phyloP scores from a whole-genome alignment of 2,888 invertebrate species.

The Eledona agricola region DNA sequence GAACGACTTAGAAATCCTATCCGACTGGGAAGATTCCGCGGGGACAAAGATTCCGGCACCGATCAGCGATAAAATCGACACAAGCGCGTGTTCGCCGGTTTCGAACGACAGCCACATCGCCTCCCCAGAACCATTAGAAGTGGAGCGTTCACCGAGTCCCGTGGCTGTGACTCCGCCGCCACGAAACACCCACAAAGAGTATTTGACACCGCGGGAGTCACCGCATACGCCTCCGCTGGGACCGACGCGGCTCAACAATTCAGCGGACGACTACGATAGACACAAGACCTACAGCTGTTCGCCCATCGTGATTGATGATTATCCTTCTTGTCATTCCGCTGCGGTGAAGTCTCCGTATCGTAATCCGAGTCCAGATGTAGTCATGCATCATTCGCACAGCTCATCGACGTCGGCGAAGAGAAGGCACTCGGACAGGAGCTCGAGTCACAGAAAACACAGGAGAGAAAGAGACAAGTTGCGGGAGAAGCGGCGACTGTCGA shows the following conservation, averaged over 20 bases:
- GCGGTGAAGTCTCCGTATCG: slow-evolving; percentile 55
- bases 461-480: slow-evolving; percentile 63
- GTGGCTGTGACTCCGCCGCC: slow-evolving; percentile 64
- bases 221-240: slow-evolving; percentile 73
- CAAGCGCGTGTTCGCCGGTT: slow-evolving; percentile 60
- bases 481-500: slow-evolving; percentile 65
- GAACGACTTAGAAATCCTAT: slow-evolving; percentile 50
- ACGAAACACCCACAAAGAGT: slow-evolving; percentile 47
- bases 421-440: slow-evolving; percentile 49
- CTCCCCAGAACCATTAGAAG: slow-evolving; percentile 56
- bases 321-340: slow-evolving; percentile 26
- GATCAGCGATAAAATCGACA: slow-evolving; percentile 51
- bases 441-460: slow-evolving; percentile 60
- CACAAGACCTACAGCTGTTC: slow-evolving; percentile 46
- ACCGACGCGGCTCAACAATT: slow-evolving; percentile 16
- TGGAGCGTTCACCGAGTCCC: slow-evolving; percentile 37
- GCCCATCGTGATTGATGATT: slow-evolving; percentile 52
- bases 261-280: slow-evolving; percentile 42
- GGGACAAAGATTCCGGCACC: slow-evolving; percentile 40
- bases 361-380: slow-evolving; percentile 57
- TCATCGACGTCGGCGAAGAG: slow-evolving; percentile 57
- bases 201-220: slow-evolving; percentile 65
- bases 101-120: slow-evolving; percentile 61
- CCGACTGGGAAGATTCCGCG: slow-evolving; percentile 57
- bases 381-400: slow-evolving; percentile 48